These are phyloP conservation scores for Sebastes reedi DNA, from an alignment of 2,797 vertebrate species.

Conservation along the genomic window DNA sequence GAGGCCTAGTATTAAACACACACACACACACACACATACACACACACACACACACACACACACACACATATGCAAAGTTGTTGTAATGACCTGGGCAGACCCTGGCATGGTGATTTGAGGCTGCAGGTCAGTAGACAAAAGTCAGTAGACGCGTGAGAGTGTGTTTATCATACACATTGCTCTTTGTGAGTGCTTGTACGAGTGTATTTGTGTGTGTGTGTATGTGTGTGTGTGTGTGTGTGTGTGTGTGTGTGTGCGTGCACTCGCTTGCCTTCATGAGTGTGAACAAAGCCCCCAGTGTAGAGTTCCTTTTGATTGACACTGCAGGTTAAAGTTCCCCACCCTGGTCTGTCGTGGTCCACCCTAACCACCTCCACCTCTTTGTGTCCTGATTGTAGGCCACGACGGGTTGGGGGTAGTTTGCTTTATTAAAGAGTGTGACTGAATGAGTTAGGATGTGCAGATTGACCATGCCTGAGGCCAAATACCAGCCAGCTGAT, in stretches of 20 bases:
- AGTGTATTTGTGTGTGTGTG: not conserved
- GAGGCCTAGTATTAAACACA: constrained; percentile 40
- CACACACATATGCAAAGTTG: not conserved
- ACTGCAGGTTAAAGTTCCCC: constrained; percentile 70
- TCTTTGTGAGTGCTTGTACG: not conserved
- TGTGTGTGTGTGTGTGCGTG: constrained; percentile 8
- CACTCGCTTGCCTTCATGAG: constrained; percentile 12
- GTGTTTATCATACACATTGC: not conserved
- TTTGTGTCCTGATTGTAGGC: constrained; percentile 68
- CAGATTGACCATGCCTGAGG: constrained; percentile 54
- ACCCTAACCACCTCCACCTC: constrained; percentile 51
- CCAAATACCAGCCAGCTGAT: constrained; percentile 47
- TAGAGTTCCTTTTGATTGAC: constrained; percentile 64
- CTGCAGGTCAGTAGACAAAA: constrained; percentile 26
- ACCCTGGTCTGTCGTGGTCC: constrained; percentile 39
- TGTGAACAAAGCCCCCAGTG: constrained; percentile 72
- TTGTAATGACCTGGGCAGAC: constrained; percentile 33
- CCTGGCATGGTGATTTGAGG: constrained; percentile 38
- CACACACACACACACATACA: not conserved
- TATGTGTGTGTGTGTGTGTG: constrained; percentile 6
- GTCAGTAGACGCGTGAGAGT: not conserved
- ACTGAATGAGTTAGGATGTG: constrained; percentile 57
- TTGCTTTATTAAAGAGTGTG: constrained; percentile 78
- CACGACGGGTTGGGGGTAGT: constrained; percentile 54
- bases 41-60: not conserved